Evolutionary conservation across 2,888 invertebrate genomes (phyloP), one percentile per base, ranked within the genome.

Genomic region (Archaeoteleia sp.): DNA sequence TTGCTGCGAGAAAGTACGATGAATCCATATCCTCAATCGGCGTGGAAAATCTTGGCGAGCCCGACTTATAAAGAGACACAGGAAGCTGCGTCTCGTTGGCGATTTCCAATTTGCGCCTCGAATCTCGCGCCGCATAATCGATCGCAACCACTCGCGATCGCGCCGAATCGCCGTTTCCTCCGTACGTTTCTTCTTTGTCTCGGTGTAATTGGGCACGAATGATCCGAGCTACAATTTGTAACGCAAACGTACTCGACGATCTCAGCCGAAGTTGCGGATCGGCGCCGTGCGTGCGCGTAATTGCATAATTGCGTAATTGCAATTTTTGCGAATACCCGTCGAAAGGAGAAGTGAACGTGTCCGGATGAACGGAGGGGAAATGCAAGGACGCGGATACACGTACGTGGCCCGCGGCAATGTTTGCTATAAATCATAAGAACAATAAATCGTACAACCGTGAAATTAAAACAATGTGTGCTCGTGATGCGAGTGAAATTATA

Each of bases 341-440:
- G 51, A 74, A 72, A 63, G 67, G 61, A 40, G 66, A 66, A 73
- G 62, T 45, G 67, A 71, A 66, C 62, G 67, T 65, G 51, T 67
- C 66, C 67, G 74, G 65, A 49, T 32, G 75, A 68, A 54, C 61
- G 63, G 68, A 72, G 74, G 74, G 77, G 74, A 72, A 74, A 75
- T 65, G 75, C 77, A 77, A 77, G 76, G 77, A 74, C 76, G 77
- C 63, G 67, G 48, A 51, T 14, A n/a, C n/a, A n/a, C n/a, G n/a
- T n/a, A n/a, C n/a, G 20, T 27, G 9, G 42, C 49, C 13, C 30
- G 35, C 20, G 40, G 55, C 48, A 1, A 7, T 13, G 20, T 15
- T 34, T 27, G 10, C 12, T 27, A 14, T 46, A 35, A 40, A 62
- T 62, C 54, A 29, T 37, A 20, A 20, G 27, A 10, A 14, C 25